Conservation (phyloP, 1,140 invertebrate genomes). For the Hesperophylax magnus region DNA sequence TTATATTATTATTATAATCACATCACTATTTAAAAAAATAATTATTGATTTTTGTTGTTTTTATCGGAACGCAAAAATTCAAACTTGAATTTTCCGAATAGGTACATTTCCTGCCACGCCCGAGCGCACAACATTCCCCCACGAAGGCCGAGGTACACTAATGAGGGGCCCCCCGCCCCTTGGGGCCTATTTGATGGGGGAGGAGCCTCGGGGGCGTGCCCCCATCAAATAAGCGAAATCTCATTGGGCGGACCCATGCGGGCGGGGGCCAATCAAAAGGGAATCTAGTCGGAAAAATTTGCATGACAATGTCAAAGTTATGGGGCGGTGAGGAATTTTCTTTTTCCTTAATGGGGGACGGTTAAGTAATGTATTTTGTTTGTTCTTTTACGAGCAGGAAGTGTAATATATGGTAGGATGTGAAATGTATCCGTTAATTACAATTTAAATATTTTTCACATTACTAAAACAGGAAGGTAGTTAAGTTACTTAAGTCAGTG, state of each 20-base stretch:
- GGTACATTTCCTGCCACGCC: background rate
- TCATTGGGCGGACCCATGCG: background rate
- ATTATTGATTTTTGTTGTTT: no score
- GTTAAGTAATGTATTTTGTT: no score
- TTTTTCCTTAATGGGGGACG: background rate
- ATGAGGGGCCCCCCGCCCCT: background rate
- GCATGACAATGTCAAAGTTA: constrained; percentile 14
- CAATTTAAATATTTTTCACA: no score
- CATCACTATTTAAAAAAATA: no score
- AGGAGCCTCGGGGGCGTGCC: background rate
- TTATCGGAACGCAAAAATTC: no score
- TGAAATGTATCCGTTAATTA: no score
- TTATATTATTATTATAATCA: no score
- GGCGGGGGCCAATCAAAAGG: background rate
- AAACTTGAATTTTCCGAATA: no score
- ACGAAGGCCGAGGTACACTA: constrained; percentile 28
- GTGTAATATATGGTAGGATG: no score
- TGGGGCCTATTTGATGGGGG: background rate
- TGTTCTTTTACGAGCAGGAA: no score
- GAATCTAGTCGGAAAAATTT: background rate
- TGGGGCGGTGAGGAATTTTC: background rate
- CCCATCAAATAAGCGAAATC: constrained; percentile 2
- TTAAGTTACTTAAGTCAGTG: no score
- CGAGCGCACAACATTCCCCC: constrained; percentile 8
- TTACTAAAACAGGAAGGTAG: no score